These are phyloP conservation scores for Parazoanthus darwini DNA, from an alignment of 92 coral and sea anemone species.

Conservation along the genomic window DNA sequence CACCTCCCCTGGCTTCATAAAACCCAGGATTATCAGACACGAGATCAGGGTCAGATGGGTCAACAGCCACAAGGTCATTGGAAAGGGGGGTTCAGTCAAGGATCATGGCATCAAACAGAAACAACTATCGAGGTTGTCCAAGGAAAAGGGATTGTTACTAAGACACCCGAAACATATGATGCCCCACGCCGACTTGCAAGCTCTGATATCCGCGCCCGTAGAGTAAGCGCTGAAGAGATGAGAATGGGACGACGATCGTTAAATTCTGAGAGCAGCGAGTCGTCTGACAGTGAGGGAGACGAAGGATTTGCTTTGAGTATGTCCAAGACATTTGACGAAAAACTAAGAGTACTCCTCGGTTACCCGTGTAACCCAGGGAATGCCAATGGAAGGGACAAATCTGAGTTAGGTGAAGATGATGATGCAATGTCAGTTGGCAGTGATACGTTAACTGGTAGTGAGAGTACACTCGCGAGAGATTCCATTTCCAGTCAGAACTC, in stretches of 20 bases:
- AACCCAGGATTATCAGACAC: not conserved
- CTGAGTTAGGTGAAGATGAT: constrained; percentile 52
- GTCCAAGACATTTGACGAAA: constrained; percentile 95
- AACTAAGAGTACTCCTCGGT: constrained; percentile 78
- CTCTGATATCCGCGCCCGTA: constrained; percentile 70
- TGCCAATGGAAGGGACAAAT: constrained; percentile 32
- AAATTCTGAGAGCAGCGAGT: constrained; percentile 82
- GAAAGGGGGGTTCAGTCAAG: constrained; percentile 10
- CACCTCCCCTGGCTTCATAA: constrained; percentile 28
- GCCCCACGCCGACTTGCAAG: constrained; percentile 82
- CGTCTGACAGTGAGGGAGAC: constrained; percentile 81
- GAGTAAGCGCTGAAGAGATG: constrained; percentile 72
- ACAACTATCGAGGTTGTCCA: constrained; percentile 72
- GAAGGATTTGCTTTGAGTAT: constrained; percentile 70
- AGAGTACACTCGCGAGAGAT: constrained; percentile 14
- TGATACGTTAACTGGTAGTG: constrained; percentile 23
- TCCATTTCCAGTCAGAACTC: constrained; percentile 15
- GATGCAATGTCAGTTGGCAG: constrained; percentile 17
- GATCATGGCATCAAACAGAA: constrained; percentile 37
- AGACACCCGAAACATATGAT: constrained; percentile 55
- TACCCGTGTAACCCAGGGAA: constrained; percentile 43
- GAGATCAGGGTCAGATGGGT: constrained; percentile 30
- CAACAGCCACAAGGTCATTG: constrained; percentile 31
- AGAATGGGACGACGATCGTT: constrained; percentile 58
- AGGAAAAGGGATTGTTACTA: constrained; percentile 73